Evolutionary conservation across 2,113 vertebrate species (phyloP).

Genomic region (Butorides virescens): DNA sequence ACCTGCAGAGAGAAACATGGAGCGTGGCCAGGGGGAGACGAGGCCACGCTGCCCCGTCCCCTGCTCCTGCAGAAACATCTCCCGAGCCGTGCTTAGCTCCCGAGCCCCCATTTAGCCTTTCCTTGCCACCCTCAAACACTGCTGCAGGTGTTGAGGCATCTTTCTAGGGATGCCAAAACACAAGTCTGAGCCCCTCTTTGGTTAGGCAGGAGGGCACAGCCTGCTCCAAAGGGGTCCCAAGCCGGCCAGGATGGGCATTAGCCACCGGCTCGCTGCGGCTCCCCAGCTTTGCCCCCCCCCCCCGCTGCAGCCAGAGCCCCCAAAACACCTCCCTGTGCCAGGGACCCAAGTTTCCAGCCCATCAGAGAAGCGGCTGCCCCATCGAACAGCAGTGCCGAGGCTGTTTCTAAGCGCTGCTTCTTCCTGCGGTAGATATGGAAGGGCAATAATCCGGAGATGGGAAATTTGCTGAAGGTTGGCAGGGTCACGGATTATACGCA

Average conservation of each 20-base stretch:
- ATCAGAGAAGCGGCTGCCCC: not conserved
- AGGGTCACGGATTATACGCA: constrained; percentile 5
- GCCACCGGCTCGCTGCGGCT: rapidly evolving
- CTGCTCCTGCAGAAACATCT: not conserved
- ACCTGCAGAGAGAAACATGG: constrained; percentile 73
- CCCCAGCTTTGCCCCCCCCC: not conserved
- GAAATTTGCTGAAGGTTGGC: constrained; percentile 27
- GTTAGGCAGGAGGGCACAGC: not conserved
- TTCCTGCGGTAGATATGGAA: not conserved
- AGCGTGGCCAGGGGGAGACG: not conserved
- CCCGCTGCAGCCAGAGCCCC: not conserved
- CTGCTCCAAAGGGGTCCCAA: not conserved
- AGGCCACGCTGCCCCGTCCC: not conserved
- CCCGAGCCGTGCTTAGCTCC: rapidly evolving
- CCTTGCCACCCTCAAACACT: not conserved
- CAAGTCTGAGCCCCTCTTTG: not conserved
- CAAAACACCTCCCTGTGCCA: not conserved
- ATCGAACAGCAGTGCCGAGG: rapidly evolving
- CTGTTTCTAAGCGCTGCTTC: not conserved
- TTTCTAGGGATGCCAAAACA: not conserved
- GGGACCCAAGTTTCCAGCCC: not conserved
- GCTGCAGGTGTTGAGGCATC: rapidly evolving
- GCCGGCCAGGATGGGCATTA: not conserved
- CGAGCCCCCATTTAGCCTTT: rapidly evolving
- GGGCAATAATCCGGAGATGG: not conserved